These are phyloP conservation scores for Apolygus lucorum DNA, from an alignment of 1,140 invertebrate species.

Conservation along the genomic window DNA sequence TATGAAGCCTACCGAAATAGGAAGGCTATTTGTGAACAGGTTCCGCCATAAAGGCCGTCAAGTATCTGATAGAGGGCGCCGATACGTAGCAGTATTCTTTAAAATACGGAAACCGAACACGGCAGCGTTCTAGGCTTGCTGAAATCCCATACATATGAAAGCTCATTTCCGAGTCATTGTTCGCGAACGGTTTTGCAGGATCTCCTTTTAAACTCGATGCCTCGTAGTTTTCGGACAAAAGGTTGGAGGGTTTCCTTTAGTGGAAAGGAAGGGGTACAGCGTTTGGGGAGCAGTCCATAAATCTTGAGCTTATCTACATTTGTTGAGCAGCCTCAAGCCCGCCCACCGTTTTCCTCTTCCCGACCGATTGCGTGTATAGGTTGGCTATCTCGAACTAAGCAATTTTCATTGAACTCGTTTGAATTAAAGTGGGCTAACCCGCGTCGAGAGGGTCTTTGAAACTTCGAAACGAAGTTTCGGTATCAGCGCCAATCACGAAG, in stretches of 20 bases:
- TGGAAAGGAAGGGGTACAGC: background rate
- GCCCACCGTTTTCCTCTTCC: background rate
- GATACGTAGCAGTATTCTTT: too few relatives aligned
- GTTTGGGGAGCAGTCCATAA: background rate
- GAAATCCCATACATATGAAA: too few relatives aligned
- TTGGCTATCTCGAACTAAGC: slow-evolving; percentile 2
- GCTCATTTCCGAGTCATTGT: background rate
- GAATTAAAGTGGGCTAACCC: slow-evolving; percentile 11
- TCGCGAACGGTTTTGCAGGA: background rate
- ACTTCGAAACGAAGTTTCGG: background rate
- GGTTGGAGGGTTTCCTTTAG: background rate
- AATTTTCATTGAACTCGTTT: slow-evolving; percentile 17
- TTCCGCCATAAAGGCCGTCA: too few relatives aligned
- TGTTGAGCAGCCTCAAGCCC: background rate
- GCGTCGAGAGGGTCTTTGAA: background rate
- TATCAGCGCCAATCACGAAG: background rate
- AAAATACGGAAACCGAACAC: too few relatives aligned
- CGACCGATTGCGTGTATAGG: slow-evolving; percentile 4
- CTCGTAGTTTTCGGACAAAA: background rate
- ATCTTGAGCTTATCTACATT: slow-evolving; percentile 8
- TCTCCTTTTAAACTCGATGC: background rate
- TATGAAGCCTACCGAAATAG: too few relatives aligned
- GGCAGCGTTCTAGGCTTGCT: too few relatives aligned
- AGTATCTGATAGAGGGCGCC: too few relatives aligned
- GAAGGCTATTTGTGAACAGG: too few relatives aligned